Conservation (phyloP, 2,888 invertebrate genomes). For the Cryptus armator region DNA sequence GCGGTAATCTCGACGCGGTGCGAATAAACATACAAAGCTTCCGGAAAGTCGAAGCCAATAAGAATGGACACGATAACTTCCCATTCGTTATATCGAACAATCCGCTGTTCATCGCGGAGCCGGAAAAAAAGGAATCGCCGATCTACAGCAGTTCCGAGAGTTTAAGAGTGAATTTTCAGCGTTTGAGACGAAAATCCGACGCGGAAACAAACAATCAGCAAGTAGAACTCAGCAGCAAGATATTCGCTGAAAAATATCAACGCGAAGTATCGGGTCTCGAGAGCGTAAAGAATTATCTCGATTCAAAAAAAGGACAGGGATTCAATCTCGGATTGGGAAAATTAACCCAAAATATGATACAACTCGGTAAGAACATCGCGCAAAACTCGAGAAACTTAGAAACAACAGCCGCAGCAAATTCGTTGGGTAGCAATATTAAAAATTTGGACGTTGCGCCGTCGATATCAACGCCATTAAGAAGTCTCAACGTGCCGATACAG, state of each 20-base stretch:
- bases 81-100: conserved; percentile 83
- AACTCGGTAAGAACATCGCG: conserved; percentile 80
- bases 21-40: conserved; percentile 79
- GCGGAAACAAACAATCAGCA: conserved; percentile 79
- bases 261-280: conserved; percentile 81
- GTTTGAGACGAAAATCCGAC: conserved; percentile 80
- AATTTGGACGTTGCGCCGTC: conserved; percentile 69
- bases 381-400: conserved; percentile 80
- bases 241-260: conserved; percentile 82
- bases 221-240: conserved; percentile 78
- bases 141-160: conserved; percentile 82
- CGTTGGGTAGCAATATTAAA: conserved; percentile 71
- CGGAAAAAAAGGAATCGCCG: conserved; percentile 80
- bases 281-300: conserved; percentile 82
- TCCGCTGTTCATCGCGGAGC: conserved; percentile 81
- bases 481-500: conserved; percentile 73
- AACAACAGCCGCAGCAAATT: conserved; percentile 57
- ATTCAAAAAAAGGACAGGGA: conserved; percentile 81
- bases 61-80: conserved; percentile 79
- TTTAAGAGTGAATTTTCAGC: conserved; percentile 78
- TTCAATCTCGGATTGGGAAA: conserved; percentile 81
- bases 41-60: conserved; percentile 78
- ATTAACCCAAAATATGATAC: conserved; percentile 83
- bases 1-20: conserved; percentile 78
- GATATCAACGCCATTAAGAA: conserved; percentile 48